phyloP scores from a whole-genome alignment of 2,888 invertebrate genomes.

The Drepanosiphum platanoidis region DNA sequence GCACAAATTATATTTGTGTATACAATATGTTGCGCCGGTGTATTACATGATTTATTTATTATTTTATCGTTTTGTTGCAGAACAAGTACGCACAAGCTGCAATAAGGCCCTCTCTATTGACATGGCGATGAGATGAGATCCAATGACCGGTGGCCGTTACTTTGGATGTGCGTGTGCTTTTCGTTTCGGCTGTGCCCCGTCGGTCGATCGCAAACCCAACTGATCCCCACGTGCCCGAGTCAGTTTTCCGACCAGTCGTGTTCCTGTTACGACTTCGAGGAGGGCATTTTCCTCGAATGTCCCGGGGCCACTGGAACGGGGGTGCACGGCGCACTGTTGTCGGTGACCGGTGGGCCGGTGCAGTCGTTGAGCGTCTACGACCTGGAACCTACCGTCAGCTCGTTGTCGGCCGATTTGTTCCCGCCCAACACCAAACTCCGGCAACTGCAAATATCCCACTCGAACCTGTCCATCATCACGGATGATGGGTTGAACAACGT shows the following conservation, averaged over 20 bases:
- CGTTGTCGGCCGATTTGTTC: conserved; percentile 80
- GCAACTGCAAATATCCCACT: conserved; percentile 82
- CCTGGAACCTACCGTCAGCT: conserved; percentile 82
- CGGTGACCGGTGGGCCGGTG: conserved; percentile 69
- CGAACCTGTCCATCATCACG: conserved; percentile 72
- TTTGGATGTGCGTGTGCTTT: conserved; percentile 29
- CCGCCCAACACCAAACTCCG: conserved; percentile 76
- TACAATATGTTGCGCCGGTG: no score
- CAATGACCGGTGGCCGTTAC: conserved; percentile 52
- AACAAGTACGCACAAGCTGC: conserved; percentile 38
- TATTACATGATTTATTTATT: no score
- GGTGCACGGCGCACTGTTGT: conserved; percentile 76
- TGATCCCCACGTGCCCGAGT: conserved; percentile 72
- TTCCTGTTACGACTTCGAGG: conserved; percentile 92
- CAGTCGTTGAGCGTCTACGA: conserved; percentile 91
- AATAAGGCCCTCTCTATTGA: conserved; percentile 22
- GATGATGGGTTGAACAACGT: conserved; percentile 74
- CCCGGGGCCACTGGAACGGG: conserved; percentile 82
- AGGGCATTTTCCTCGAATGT: conserved; percentile 89
- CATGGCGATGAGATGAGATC: conserved; percentile 61
- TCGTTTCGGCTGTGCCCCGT: neutral
- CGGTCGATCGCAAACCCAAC: neutral
- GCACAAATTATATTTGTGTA: no score
- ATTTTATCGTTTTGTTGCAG: conserved; percentile 43
- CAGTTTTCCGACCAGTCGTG: conserved; percentile 82